Percentiles rank a stretch among this genome's conserved stretches.
Evolutionary conservation across 2,888 invertebrate species (phyloP).

Genomic region (Iphiclides podalirius): DNA sequence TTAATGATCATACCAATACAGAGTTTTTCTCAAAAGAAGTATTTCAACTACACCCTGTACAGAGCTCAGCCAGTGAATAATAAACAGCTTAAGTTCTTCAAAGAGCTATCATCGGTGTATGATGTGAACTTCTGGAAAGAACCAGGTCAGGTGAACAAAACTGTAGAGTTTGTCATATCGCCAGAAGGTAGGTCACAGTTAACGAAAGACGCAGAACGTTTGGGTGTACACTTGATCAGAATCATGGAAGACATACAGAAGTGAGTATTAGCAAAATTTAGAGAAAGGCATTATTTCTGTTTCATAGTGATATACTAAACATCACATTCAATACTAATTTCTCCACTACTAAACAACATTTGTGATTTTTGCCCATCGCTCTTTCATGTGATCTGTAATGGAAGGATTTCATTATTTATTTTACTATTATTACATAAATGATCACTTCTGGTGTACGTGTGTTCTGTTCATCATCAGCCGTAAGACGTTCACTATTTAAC

Average conservation of each 20-base stretch:
- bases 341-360: no score
- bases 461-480: no score
- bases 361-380: no score
- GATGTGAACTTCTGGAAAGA: conserved; percentile 53
- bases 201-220: conserved; percentile 32
- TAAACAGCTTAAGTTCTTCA: conserved; percentile 46
- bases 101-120: conserved; percentile 35
- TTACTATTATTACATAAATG: no score
- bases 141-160: conserved; percentile 42
- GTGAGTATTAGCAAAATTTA: conserved; percentile 40
- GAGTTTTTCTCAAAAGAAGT: conserved; percentile 35
- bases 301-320: no score
- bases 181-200: conserved; percentile 43
- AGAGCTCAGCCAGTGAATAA: conserved; percentile 46
- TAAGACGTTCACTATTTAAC: no score
- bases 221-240: conserved; percentile 44
- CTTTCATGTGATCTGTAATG: no score
- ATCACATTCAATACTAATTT: no score
- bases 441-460: no score
- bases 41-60: conserved; percentile 53
- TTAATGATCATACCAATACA: conserved; percentile 9
- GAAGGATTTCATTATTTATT: no score
- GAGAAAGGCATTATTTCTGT: no score
- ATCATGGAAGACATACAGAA: conserved; percentile 53
- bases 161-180: conserved; percentile 51